Conservation (phyloP, 2,797 vertebrate genomes). For the Toxotes lorentzi region DNA sequence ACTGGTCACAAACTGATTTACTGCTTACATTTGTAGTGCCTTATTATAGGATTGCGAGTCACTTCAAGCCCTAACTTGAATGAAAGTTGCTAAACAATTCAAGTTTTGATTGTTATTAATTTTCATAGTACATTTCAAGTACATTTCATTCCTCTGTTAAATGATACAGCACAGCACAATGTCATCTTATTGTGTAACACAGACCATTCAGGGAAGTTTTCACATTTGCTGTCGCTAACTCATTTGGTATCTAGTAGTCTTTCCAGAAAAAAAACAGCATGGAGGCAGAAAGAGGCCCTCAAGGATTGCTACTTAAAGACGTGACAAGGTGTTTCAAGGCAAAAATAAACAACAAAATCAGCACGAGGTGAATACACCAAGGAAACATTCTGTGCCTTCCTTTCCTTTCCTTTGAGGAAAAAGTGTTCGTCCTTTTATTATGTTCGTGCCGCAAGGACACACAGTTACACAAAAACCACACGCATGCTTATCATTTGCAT, state of each 20-base stretch:
- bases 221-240: not conserved
- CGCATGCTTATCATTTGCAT: constrained; percentile 9
- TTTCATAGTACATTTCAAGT: not conserved
- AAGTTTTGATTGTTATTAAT: not conserved
- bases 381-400: not conserved
- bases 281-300: not conserved
- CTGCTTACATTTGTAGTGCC: too few relatives aligned
- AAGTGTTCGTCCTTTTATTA: not conserved
- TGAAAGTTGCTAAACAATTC: not conserved
- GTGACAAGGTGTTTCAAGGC: not conserved
- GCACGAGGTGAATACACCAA: not conserved
- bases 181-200: not conserved
- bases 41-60: too few relatives aligned
- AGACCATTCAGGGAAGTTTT: not conserved
- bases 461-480: not conserved
- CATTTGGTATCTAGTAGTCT: not conserved
- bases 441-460: constrained; percentile 3
- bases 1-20: too few relatives aligned
- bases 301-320: not conserved
- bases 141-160: not conserved
- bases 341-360: constrained; percentile 2
- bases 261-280: not conserved
- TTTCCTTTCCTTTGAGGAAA: not conserved
- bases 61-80: too few relatives aligned
- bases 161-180: not conserved